Conservation (phyloP, 2,797 vertebrate species). For the Catostomus latipinnis region DNA sequence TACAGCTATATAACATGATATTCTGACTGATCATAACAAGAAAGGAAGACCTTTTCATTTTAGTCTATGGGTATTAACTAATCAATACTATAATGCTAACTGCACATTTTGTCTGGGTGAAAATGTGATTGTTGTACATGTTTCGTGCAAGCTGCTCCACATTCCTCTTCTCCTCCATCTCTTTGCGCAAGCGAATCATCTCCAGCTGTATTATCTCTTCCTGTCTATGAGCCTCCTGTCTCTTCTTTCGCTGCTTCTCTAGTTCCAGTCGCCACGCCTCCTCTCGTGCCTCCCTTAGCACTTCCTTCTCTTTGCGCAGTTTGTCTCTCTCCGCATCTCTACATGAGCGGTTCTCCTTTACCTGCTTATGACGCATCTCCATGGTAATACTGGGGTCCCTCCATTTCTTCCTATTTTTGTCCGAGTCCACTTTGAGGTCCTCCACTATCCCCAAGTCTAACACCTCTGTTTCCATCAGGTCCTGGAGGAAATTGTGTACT, state of each 20-base stretch:
- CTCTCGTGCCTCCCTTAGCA: slow-evolving; percentile 73
- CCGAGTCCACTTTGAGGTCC: slow-evolving; percentile 76
- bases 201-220: slow-evolving; percentile 87
- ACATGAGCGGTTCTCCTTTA: slow-evolving; percentile 86
- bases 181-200: slow-evolving; percentile 85
- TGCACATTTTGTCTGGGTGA: background rate
- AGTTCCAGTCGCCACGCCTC: slow-evolving; percentile 79
- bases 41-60: background rate
- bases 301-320: slow-evolving; percentile 75
- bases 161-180: slow-evolving; percentile 82
- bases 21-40: no score
- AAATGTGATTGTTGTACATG: slow-evolving; percentile 72
- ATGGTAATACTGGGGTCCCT: slow-evolving; percentile 85
- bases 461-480: slow-evolving; percentile 85
- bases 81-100: background rate
- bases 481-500: slow-evolving; percentile 83
- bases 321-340: slow-evolving; percentile 79
- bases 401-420: slow-evolving; percentile 67
- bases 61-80: background rate
- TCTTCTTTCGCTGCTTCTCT: slow-evolving; percentile 78
- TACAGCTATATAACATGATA: no score
- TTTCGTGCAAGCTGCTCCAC: slow-evolving; percentile 75
- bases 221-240: slow-evolving; percentile 78
- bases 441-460: slow-evolving; percentile 75
- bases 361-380: slow-evolving; percentile 92